These are phyloP conservation scores for Lagodon rhomboides DNA, from an alignment of 2,797 vertebrate species.

Conservation along the genomic window DNA sequence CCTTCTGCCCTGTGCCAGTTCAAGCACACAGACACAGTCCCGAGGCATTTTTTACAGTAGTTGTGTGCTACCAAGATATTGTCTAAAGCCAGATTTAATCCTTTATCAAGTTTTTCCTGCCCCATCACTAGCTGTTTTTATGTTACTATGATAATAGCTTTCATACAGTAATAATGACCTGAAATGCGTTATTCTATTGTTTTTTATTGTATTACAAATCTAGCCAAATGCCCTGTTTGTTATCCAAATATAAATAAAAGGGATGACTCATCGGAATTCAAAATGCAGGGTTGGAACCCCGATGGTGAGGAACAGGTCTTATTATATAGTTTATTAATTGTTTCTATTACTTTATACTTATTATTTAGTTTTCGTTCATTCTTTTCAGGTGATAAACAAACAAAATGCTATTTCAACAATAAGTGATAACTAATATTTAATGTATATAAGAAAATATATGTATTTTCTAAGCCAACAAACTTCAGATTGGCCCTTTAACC, in stretches of 20 bases:
- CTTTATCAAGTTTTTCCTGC: background rate
- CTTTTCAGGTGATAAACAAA: background rate
- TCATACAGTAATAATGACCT: background rate
- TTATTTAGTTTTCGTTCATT: background rate
- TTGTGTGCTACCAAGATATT: background rate
- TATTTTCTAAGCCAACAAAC: constrained; percentile 3
- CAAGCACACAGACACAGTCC: background rate
- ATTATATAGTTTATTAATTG: background rate
- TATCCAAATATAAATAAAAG: background rate
- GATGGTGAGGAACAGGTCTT: background rate
- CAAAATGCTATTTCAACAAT: background rate
- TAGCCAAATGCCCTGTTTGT: background rate
- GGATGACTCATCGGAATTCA: background rate
- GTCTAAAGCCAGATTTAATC: background rate
- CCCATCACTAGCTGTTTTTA: background rate
- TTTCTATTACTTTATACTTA: constrained; percentile 5
- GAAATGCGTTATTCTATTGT: background rate
- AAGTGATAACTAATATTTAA: background rate
- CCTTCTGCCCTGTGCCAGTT: background rate
- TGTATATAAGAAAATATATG: background rate
- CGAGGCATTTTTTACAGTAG: background rate
- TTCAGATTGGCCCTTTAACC: background rate
- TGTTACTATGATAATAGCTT: background rate
- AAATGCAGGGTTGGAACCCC: background rate
- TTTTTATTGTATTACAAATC: background rate